phyloP scores from a whole-genome alignment of 2,113 vertebrate species.

The Montifringilla adamsi region DNA sequence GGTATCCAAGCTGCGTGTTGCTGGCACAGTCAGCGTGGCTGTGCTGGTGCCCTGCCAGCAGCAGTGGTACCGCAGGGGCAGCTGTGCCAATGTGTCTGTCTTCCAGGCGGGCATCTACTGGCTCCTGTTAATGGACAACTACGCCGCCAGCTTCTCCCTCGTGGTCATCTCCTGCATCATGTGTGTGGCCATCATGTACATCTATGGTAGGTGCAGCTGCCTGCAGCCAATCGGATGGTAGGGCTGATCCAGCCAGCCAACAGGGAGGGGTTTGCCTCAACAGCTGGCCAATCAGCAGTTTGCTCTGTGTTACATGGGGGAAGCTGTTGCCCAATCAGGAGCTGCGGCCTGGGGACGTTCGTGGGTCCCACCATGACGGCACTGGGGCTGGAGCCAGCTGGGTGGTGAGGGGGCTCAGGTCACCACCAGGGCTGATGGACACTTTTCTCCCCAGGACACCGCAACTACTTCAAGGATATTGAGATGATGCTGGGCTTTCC shows the following conservation, averaged over 20 bases:
- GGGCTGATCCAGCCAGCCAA: not conserved
- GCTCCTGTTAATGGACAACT: conserved; percentile 97
- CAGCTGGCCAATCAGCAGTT: not conserved
- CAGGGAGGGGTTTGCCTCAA: not conserved
- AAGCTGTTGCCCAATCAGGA: not conserved
- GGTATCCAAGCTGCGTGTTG: not conserved
- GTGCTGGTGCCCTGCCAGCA: not conserved
- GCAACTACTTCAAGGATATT: conserved; percentile 96
- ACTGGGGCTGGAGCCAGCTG: not conserved
- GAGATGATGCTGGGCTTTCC: conserved; percentile 99
- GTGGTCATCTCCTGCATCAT: conserved; percentile 98
- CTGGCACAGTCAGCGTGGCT: accelerated
- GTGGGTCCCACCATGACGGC: accelerated
- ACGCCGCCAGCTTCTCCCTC: conserved; percentile 95
- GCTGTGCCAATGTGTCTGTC: not conserved
- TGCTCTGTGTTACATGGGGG: too few relatives aligned
- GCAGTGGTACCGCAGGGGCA: accelerated
- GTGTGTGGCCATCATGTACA: conserved; percentile 95
- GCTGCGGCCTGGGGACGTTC: not conserved
- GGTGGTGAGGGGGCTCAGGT: accelerated
- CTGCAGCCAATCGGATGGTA: accelerated
- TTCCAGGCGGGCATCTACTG: conserved; percentile 96
- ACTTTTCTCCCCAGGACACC: conserved; percentile 77
- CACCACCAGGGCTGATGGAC: not conserved
- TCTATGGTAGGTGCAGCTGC: conserved; percentile 84